Conservation (phyloP, 30 jellyfish, hydroid and myxozoan genomes). For the Calvadosia cruxmelitensis region DNA sequence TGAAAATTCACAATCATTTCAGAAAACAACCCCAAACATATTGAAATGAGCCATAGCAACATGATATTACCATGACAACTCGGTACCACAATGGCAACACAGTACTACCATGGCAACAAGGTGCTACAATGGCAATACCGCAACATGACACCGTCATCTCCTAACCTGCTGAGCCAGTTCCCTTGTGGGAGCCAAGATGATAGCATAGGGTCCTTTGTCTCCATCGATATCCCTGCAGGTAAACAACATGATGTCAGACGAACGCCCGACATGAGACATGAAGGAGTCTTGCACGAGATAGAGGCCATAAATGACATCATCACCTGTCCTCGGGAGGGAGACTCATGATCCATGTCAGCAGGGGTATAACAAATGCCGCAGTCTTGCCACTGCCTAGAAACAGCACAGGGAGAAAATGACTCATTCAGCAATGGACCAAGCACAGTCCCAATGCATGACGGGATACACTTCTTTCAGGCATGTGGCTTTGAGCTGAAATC, state of each 20-base stretch:
- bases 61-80: background rate
- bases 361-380: conserved; percentile 95
- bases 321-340: conserved; percentile 84
- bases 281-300: too few relatives aligned
- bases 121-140: too few relatives aligned
- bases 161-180: conserved; percentile 94
- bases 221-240: conserved; percentile 24
- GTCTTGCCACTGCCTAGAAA: conserved; percentile 95
- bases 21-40: background rate
- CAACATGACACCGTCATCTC: too few relatives aligned
- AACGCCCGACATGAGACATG: too few relatives aligned
- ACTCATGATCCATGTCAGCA: conserved; percentile 91
- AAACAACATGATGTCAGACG: too few relatives aligned
- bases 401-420: too few relatives aligned
- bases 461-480: too few relatives aligned
- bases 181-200: conserved; percentile 96
- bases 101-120: background rate
- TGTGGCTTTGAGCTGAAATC: too few relatives aligned
- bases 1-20: background rate
- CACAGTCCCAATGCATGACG: too few relatives aligned
- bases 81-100: background rate
- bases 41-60: background rate
- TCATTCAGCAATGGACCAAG: too few relatives aligned
- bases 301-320: too few relatives aligned
- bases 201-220: conserved; percentile 95